These are phyloP conservation scores for Takifugu rubripes DNA, from an alignment of 2,797 vertebrate genomes.

Conservation along the genomic window DNA sequence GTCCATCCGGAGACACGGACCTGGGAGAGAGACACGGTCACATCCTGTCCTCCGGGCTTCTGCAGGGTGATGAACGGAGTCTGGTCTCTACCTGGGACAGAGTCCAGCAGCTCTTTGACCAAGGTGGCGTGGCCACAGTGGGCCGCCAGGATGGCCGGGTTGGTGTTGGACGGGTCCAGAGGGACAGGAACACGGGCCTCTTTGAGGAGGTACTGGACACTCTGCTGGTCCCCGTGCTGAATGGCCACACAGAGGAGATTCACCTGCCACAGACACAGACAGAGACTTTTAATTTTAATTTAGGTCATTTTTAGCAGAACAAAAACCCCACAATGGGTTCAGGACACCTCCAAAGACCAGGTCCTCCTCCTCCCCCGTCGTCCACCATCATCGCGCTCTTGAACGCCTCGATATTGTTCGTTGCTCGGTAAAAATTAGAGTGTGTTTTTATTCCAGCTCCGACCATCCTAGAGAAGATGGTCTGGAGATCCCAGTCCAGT, in stretches of 20 bases:
- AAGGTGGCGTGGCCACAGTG: constrained; percentile 79
- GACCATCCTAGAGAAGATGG: no score
- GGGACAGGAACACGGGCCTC: constrained; percentile 75
- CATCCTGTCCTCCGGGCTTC: background rate
- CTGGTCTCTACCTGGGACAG: constrained; percentile 75
- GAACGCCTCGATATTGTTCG: no score
- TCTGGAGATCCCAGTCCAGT: no score
- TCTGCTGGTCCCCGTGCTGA: constrained; percentile 81
- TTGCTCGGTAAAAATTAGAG: no score
- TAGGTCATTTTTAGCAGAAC: no score
- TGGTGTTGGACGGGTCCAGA: constrained; percentile 78
- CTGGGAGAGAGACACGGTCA: constrained; percentile 52
- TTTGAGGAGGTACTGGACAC: constrained; percentile 83
- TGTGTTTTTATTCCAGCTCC: no score
- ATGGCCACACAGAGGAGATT: constrained; percentile 82
- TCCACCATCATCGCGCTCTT: no score
- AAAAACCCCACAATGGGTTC: no score
- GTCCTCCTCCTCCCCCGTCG: no score
- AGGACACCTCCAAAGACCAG: no score
- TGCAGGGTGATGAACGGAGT: background rate
- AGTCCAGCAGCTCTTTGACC: constrained; percentile 85
- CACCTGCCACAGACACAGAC: constrained; percentile 60
- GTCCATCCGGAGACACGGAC: constrained; percentile 69
- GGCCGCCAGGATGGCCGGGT: constrained; percentile 86
- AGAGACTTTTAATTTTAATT: background rate